A percentile compares a stretch with the other conserved stretches of the same genome.
Conservation (phyloP, 1,140 invertebrate species). For the Ips nitidus region DNA sequence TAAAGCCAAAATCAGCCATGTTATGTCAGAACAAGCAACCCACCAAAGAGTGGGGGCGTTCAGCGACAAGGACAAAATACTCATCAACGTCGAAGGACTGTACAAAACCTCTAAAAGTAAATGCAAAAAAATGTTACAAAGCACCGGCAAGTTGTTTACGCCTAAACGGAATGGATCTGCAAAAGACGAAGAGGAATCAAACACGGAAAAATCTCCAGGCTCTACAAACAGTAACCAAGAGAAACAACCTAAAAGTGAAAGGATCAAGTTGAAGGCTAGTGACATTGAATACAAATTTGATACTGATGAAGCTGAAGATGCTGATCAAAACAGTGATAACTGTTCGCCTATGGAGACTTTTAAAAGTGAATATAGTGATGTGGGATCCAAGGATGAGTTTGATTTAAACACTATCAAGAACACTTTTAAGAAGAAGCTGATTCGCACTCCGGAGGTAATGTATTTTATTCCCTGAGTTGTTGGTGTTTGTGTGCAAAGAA, state of each 20-base stretch:
- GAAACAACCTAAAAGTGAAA: conserved; percentile 1
- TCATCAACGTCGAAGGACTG: conserved; percentile 47
- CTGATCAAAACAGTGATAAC: conserved; percentile 29
- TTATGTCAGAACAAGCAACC: conserved; percentile 46
- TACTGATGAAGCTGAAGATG: conserved; percentile 30
- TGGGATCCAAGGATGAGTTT: conserved; percentile 32
- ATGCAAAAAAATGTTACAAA: conserved; percentile 48
- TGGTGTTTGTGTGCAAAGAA: too few relatives aligned
- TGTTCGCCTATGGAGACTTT: conserved; percentile 29
- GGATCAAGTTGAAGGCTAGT: conserved; percentile 41
- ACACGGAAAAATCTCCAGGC: neutral
- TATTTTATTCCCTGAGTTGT: neutral
- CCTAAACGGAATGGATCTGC: conserved; percentile 25
- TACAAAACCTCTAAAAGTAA: conserved; percentile 49
- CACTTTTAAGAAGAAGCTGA: conserved; percentile 42
- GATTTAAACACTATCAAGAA: conserved; percentile 43
- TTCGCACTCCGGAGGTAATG: conserved; percentile 42
- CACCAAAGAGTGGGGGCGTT: conserved; percentile 48
- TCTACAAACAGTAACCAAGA: neutral
- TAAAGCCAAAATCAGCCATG: conserved; percentile 45
- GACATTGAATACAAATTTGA: conserved; percentile 48
- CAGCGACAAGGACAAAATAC: conserved; percentile 42
- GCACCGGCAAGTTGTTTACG: conserved; percentile 47
- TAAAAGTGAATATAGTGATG: conserved; percentile 32
- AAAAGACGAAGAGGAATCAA: conserved; percentile 20